Conservation (phyloP, 2,888 invertebrate genomes). For the Eustalomyia histrio region DNA sequence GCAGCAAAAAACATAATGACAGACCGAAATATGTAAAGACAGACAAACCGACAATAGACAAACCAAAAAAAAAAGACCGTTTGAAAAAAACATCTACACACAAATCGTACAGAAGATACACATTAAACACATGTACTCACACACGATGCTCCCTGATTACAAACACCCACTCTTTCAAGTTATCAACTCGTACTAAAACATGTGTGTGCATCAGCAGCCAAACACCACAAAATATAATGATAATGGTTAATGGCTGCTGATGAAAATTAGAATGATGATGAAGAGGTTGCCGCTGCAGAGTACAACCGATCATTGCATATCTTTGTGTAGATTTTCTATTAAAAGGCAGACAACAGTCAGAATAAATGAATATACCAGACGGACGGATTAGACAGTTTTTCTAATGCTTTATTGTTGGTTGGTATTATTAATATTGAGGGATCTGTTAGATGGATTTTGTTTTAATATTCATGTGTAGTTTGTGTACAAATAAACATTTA, state of each 20-base stretch:
- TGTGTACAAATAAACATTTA: too few relatives aligned
- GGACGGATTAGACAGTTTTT: neutral
- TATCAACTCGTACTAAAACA: neutral
- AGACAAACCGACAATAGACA: constrained; percentile 31
- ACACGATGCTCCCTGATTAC: neutral
- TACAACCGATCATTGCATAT: neutral
- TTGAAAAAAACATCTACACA: too few relatives aligned
- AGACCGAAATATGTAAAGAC: constrained; percentile 3
- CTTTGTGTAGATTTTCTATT: neutral
- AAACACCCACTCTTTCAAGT: neutral
- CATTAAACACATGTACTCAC: too few relatives aligned
- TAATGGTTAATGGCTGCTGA: neutral
- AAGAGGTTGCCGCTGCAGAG: neutral
- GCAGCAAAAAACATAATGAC: constrained; percentile 38
- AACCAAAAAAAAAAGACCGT: constrained; percentile 24
- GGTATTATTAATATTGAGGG: neutral
- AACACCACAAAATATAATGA: neutral
- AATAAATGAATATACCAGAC: neutral
- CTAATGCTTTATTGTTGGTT: too few relatives aligned
- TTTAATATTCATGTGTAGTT: too few relatives aligned
- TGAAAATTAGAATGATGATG: neutral
- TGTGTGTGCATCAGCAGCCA: neutral
- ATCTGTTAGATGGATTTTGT: neutral
- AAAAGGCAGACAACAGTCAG: neutral
- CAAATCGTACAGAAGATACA: too few relatives aligned